Evolutionary conservation across 2,113 vertebrate genomes (phyloP).

Genomic region (Entomyzon cyanotis): DNA sequence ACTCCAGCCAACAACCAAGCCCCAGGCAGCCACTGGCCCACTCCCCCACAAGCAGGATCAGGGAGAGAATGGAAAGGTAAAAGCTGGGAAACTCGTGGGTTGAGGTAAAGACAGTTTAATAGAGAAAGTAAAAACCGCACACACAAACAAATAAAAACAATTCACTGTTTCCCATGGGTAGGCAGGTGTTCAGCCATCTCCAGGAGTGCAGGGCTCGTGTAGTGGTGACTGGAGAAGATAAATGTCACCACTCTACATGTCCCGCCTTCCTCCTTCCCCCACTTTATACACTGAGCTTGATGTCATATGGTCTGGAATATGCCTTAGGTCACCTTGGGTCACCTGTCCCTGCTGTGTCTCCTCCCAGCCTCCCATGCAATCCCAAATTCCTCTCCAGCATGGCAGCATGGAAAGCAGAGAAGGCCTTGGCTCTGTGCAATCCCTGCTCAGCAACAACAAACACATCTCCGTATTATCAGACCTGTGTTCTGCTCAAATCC

Average conservation of each 20-base stretch:
- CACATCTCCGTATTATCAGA: fast-evolving
- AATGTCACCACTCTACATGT: too few species aligned
- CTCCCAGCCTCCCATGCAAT: fast-evolving
- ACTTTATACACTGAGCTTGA: neutral
- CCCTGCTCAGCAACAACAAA: neutral
- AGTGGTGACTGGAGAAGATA: neutral
- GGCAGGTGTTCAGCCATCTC: neutral
- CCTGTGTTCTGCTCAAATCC: neutral
- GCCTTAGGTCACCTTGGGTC: neutral
- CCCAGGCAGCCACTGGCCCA: fast-evolving
- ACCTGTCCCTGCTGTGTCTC: neutral
- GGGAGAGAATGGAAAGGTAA: neutral
- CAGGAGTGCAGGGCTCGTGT: fast-evolving
- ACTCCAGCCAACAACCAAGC: neutral
- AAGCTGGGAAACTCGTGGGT: neutral
- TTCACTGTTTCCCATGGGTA: neutral
- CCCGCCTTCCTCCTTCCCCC: too few species aligned
- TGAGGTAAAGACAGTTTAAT: neutral
- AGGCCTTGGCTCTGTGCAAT: neutral
- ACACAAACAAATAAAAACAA: neutral
- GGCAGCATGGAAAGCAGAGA: neutral
- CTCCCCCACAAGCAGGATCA: neutral
- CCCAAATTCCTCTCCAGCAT: neutral
- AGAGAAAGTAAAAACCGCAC: neutral
- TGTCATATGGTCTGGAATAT: neutral